These are phyloP conservation scores for Dasypus novemcinctus DNA, from an alignment of 2,113 vertebrate genomes.

Conservation along the genomic window DNA sequence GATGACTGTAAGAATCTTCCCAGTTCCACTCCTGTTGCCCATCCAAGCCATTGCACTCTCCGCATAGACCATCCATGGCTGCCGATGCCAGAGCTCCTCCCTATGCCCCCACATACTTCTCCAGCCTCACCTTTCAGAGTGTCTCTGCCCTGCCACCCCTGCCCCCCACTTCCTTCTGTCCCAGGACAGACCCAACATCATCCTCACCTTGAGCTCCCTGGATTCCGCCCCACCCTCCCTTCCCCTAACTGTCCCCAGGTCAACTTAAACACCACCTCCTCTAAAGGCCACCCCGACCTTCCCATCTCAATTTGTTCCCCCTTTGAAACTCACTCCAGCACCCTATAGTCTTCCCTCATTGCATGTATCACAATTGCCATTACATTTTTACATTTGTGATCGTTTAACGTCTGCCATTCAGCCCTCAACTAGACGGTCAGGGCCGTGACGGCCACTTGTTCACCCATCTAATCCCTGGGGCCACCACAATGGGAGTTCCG, in stretches of 20 bases:
- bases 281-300: neutral
- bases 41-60: neutral
- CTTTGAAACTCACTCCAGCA: neutral
- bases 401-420: neutral
- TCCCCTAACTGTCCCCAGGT: neutral
- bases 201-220: neutral
- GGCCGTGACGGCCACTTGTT: fast-evolving
- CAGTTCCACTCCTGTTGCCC: neutral
- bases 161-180: neutral
- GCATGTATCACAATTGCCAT: neutral
- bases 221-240: neutral
- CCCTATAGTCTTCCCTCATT: neutral
- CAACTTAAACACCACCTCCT: neutral
- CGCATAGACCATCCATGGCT: fast-evolving
- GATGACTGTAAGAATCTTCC: neutral
- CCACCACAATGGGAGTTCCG: neutral
- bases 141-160: neutral
- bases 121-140: neutral
- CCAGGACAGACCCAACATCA: neutral
- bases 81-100: neutral
- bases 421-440: neutral
- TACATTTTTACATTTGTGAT: neutral
- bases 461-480: neutral
- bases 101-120: neutral
- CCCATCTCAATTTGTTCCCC: neutral